These are phyloP conservation scores for Camelus dromedarius DNA, from an alignment of 2,113 vertebrate genomes.

Conservation along the genomic window DNA sequence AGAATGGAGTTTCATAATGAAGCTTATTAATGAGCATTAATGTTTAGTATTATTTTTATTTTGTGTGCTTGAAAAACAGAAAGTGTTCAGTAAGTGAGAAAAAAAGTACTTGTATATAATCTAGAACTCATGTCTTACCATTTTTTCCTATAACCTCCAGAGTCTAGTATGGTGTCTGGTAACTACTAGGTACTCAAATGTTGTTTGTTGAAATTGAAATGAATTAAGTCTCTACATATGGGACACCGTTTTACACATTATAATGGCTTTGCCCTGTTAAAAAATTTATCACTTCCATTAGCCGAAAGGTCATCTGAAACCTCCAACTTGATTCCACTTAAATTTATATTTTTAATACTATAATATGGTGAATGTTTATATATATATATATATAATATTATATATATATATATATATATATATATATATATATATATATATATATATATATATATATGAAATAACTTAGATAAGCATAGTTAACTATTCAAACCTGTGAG, in stretches of 20 bases:
- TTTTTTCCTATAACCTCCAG: neutral
- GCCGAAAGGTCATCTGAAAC: neutral
- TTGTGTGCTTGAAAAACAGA: neutral
- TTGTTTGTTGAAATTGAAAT: neutral
- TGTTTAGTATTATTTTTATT: neutral
- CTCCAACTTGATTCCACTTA: neutral
- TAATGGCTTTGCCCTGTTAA: neutral
- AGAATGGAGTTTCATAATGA: neutral
- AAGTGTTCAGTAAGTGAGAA: neutral
- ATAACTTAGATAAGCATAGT: neutral
- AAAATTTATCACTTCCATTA: neutral
- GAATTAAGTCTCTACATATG: neutral
- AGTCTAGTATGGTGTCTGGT: neutral
- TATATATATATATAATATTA: too few species aligned
- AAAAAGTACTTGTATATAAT: neutral
- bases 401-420: neutral
- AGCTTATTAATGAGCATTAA: neutral
- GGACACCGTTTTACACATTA: neutral
- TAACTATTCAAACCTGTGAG: neutral
- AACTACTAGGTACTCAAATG: neutral
- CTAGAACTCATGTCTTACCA: neutral
- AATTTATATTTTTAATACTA: neutral
- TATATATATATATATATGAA: neutral
- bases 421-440: too few species aligned
- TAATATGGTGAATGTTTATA: neutral